phyloP scores from a whole-genome alignment of 2,888 invertebrate species.

The Sarcophaga variegata region DNA sequence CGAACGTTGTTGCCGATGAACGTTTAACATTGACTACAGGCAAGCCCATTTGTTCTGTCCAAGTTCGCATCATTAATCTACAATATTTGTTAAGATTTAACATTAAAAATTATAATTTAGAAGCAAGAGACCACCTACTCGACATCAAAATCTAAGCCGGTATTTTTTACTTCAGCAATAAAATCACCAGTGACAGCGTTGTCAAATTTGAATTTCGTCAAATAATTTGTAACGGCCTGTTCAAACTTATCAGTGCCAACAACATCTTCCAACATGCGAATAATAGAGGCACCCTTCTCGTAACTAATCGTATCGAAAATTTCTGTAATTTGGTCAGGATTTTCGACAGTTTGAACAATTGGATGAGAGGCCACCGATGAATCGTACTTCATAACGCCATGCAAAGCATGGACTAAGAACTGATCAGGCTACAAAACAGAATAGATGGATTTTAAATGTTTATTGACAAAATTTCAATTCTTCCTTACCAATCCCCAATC shows the following conservation, averaged over 20 bases:
- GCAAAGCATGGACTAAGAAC: constrained; percentile 88
- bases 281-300: constrained; percentile 92
- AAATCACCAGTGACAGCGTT: constrained; percentile 92
- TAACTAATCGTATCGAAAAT: constrained; percentile 96
- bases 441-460: neutral
- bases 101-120: neutral
- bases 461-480: neutral
- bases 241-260: constrained; percentile 87
- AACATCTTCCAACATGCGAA: constrained; percentile 93
- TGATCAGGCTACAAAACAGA: constrained; percentile 86
- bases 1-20: constrained; percentile 82
- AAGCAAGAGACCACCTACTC: constrained; percentile 75
- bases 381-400: constrained; percentile 88
- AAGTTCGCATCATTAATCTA: constrained; percentile 90
- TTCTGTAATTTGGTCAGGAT: constrained; percentile 94
- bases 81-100: constrained; percentile 53
- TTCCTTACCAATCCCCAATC: constrained; percentile 89
- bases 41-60: constrained; percentile 94
- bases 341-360: constrained; percentile 91
- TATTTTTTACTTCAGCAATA: constrained; percentile 83
- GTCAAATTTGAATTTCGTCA: constrained; percentile 86
- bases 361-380: constrained; percentile 93
- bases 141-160: constrained; percentile 83
- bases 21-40: constrained; percentile 87
- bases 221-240: constrained; percentile 88